These are phyloP conservation scores for Oncopeltus fasciatus DNA, from an alignment of 1,140 invertebrate species.

Conservation along the genomic window DNA sequence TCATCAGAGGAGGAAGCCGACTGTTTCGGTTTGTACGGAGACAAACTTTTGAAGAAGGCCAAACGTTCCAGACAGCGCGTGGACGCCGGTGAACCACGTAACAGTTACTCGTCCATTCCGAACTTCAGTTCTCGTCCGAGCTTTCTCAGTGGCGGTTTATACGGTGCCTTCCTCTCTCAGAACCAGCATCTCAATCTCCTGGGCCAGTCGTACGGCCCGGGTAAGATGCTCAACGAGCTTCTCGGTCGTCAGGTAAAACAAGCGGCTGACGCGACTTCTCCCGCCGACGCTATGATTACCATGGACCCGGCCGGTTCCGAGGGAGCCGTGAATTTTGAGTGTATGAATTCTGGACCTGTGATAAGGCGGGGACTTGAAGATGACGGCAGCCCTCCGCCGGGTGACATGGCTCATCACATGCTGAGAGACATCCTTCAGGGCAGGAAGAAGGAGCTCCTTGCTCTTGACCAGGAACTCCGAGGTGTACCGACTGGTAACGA, in stretches of 20 bases:
- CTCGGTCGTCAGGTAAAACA: constrained; percentile 56
- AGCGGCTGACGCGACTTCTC: constrained; percentile 42
- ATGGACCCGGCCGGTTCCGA: constrained; percentile 24
- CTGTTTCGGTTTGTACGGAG: constrained; percentile 77
- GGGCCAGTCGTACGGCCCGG: constrained; percentile 59
- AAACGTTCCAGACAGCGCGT: constrained; percentile 84
- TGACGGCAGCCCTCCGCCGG: constrained; percentile 24
- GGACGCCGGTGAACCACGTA: constrained; percentile 83
- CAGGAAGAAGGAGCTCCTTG: constrained; percentile 56
- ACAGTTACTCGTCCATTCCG: constrained; percentile 78
- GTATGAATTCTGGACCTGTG: constrained; percentile 23
- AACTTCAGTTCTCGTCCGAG: constrained; percentile 69
- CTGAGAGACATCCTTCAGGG: constrained; percentile 68
- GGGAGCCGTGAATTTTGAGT: constrained; percentile 24
- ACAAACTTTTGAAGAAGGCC: constrained; percentile 75
- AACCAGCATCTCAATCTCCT: constrained; percentile 60
- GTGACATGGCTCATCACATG: constrained; percentile 54
- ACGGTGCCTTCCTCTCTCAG: constrained; percentile 62
- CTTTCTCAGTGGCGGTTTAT: constrained; percentile 66
- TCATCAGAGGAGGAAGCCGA: constrained; percentile 87
- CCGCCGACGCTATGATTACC: constrained; percentile 40
- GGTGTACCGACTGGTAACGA: constrained; percentile 27
- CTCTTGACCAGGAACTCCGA: constrained; percentile 44
- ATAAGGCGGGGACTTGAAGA: constrained; percentile 26
- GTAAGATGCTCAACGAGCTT: constrained; percentile 57